phyloP scores from a whole-genome alignment of 2,797 vertebrate species.

The Chiloscyllium punctatum region DNA sequence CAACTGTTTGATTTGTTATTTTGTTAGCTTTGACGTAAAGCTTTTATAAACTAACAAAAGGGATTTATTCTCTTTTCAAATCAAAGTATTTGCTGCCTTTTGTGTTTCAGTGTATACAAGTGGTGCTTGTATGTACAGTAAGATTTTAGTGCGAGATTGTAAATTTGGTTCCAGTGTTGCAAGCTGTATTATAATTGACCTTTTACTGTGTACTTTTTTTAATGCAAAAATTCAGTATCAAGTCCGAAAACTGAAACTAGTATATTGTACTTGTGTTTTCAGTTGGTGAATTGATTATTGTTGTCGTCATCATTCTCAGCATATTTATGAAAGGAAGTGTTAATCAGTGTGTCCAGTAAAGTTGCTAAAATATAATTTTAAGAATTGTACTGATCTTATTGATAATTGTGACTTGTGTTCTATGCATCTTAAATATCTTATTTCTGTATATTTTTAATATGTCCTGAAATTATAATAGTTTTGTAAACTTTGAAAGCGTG shows the following conservation, averaged over 20 bases:
- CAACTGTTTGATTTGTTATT: not conserved
- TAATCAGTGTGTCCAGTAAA: not conserved
- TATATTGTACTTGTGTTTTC: not conserved
- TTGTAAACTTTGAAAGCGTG: not conserved
- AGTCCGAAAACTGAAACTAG: not conserved
- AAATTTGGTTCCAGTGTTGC: not conserved
- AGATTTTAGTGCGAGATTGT: not conserved
- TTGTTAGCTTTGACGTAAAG: not conserved
- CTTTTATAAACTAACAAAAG: not conserved
- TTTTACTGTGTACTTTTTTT: constrained; percentile 1
- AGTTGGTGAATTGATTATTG: not conserved
- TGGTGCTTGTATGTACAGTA: not conserved
- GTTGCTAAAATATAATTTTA: not conserved
- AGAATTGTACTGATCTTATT: not conserved
- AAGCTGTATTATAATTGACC: constrained; percentile 14
- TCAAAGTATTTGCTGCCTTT: constrained; percentile 12
- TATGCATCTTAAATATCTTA: not conserved
- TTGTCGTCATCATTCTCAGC: not conserved
- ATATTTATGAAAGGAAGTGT: not conserved
- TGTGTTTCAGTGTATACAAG: not conserved
- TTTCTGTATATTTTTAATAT: not conserved
- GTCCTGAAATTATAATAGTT: not conserved
- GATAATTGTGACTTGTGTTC: not conserved
- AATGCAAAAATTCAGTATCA: not conserved
- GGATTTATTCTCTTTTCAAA: not conserved